Percentiles rank a stretch among this genome's conserved stretches.
These are phyloP conservation scores for Pachyrhynchus sulphureomaculatus DNA, from an alignment of 1,140 invertebrate genomes.

Conservation along the genomic window DNA sequence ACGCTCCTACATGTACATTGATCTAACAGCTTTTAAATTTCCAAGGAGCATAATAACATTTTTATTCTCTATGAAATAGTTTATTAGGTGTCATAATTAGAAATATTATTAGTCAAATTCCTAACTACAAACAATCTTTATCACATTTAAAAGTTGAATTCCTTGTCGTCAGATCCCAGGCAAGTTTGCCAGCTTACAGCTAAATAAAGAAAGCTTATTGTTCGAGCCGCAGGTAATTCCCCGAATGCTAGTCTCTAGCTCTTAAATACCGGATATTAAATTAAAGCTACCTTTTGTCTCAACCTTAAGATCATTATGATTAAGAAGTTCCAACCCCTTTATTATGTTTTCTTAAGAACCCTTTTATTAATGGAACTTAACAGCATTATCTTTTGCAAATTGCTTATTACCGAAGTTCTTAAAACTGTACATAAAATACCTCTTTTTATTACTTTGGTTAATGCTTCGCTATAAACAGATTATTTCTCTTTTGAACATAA, in stretches of 20 bases:
- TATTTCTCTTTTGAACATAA: too few species aligned
- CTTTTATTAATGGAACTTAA: constrained; percentile 23
- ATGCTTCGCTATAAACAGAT: not conserved
- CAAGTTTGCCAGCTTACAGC: not conserved
- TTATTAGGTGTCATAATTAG: too few species aligned
- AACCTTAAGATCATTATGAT: constrained; percentile 16
- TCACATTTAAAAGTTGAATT: too few species aligned
- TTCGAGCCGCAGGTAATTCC: constrained; percentile 2
- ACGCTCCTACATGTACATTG: too few species aligned
- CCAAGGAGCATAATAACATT: too few species aligned
- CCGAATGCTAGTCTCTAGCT: constrained; percentile 7
- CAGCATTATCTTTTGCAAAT: constrained; percentile 28
- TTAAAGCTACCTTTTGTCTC: constrained; percentile 27
- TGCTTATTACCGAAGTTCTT: constrained; percentile 8
- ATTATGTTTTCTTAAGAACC: constrained; percentile 29
- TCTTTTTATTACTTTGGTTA: not conserved
- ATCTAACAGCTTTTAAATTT: too few species aligned
- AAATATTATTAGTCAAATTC: too few species aligned
- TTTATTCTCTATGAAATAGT: too few species aligned
- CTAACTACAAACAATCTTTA: too few species aligned
- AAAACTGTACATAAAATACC: constrained; percentile 8
- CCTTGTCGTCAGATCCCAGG: too few species aligned
- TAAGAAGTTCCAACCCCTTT: constrained; percentile 25
- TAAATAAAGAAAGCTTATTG: constrained; percentile 4
- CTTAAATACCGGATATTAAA: constrained; percentile 22